Base-by-base conservation (phyloP, 2,797 vertebrate species). In the Naso thynnoides region DNA sequence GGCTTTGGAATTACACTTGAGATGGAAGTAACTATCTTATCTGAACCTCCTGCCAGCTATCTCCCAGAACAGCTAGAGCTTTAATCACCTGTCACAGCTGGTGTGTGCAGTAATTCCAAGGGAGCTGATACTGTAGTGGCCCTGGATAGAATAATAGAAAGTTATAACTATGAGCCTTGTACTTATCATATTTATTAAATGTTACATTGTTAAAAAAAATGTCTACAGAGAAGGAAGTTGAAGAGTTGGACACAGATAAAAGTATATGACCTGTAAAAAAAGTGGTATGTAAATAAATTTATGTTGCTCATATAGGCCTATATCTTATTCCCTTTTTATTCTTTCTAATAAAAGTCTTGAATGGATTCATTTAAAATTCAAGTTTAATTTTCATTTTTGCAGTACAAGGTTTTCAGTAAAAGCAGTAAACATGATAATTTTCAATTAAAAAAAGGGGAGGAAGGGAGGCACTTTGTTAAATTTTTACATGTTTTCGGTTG, bases 81-180 rank as follows among this genome's bases (percentile, higher is more conserved):
- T 85, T 83, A 82, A 87, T 85, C 84, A 86, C 79, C 76, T 81
- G 70, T 72, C 73, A 82, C 68, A 76, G 81, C 56, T 48, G 70
- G 66, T 64, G 53, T 68, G 62, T 71, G 69, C 61, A 27, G 50
- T 49, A 81, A 71, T 70, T 83, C 61, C 8, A 42, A 61, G 52
- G 36, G 73, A 48, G 36, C 58, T 56, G 53, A 77, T 71, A 65
- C 31, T 76, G 60, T 70, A 53, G 49, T 33, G 23, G 31, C 41
- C 63, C 50, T 66, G 39, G 48, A 47, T 62, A 36, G 31, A 70
- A 50, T 73, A 67, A 68, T 70, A n/a, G 41, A 31, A 77, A 38
- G 36, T 70, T 38, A 26, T 23, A 59, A 45, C 47, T 26, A 21
- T 29, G 19, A 18, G 24, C 19, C 21, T 18, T n/a, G 55, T 18